A percentile compares a stretch with the other conserved stretches of the same genome.
Evolutionary conservation across 1,140 invertebrate species (phyloP).

Genomic region (Megalonaias nervosa): DNA sequence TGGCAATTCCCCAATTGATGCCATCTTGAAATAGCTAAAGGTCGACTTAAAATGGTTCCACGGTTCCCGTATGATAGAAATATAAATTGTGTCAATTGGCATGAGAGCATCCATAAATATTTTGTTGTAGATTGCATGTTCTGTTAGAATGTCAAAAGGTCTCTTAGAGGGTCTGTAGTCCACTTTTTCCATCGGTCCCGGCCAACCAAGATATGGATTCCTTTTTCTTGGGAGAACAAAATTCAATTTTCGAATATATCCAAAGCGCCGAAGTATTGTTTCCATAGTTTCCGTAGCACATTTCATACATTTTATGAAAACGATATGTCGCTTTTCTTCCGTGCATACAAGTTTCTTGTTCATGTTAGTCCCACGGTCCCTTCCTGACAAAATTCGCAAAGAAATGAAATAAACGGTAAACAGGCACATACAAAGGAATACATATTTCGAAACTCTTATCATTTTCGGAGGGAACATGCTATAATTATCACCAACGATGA

Average conservation of each 20-base stretch:
- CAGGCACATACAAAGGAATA: too few species aligned
- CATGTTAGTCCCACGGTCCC: too few species aligned
- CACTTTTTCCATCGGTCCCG: constrained; percentile 38
- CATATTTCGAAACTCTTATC: too few species aligned
- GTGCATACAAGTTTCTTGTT: too few species aligned
- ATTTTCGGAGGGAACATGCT: too few species aligned
- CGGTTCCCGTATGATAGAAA: constrained; percentile 65
- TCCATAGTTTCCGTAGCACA: constrained; percentile 50
- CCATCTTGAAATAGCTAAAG: constrained; percentile 51
- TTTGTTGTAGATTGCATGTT: constrained; percentile 63
- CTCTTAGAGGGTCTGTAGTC: constrained; percentile 46
- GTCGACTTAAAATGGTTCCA: constrained; percentile 56
- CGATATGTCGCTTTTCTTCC: constrained; percentile 45
- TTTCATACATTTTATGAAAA: constrained; percentile 57
- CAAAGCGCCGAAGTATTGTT: constrained; percentile 48
- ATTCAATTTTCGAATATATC: constrained; percentile 43
- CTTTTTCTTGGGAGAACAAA: constrained; percentile 43
- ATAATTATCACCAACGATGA: too few species aligned
- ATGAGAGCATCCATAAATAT: constrained; percentile 52
- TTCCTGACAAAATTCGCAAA: too few species aligned
- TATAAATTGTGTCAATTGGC: constrained; percentile 50
- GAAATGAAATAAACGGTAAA: too few species aligned
- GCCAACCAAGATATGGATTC: constrained; percentile 58
- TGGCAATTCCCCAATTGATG: too few species aligned
- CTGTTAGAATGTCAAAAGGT: constrained; percentile 56